A percentile compares a stretch with the other conserved stretches of the same genome.
Evolutionary conservation across 2,888 invertebrate species (phyloP).

Genomic region (Branchellion lobata): DNA sequence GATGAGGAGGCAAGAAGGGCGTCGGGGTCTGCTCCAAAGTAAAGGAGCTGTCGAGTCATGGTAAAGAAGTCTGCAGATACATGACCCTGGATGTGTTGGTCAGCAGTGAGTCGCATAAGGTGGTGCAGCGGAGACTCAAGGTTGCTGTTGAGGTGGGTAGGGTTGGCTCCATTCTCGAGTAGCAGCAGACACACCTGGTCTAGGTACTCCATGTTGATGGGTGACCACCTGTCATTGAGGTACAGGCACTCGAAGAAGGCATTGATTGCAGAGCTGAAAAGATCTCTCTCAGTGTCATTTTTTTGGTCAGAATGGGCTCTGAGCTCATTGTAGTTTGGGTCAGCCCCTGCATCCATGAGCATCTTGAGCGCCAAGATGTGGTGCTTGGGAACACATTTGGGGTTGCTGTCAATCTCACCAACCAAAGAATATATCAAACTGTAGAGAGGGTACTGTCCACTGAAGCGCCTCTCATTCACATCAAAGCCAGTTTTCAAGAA

Average conservation of each 20-base stretch:
- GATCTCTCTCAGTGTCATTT: conserved; percentile 51
- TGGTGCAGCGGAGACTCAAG: conserved; percentile 50
- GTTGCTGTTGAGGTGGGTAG: conserved; percentile 52
- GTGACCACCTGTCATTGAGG: conserved; percentile 50
- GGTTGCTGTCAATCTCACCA: conserved; percentile 54
- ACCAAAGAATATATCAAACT: conserved; percentile 55
- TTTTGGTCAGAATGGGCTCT: not conserved
- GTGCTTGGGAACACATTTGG: conserved; percentile 49
- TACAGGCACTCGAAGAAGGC: conserved; percentile 54
- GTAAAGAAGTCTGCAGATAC: conserved; percentile 50
- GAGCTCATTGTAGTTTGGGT: conserved; percentile 57
- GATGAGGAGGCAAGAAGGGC: not conserved
- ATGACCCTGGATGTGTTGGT: conserved; percentile 54
- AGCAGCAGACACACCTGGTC: conserved; percentile 49
- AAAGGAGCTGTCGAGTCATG: conserved; percentile 53
- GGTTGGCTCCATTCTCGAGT: conserved; percentile 54
- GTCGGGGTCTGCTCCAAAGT: conserved; percentile 55
- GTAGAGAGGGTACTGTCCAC: conserved; percentile 57
- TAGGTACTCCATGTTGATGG: conserved; percentile 33
- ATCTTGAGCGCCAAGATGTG: conserved; percentile 54
- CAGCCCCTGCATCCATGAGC: conserved; percentile 55
- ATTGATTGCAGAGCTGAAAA: conserved; percentile 56
- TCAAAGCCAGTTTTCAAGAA: conserved; percentile 55
- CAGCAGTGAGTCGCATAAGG: conserved; percentile 51
- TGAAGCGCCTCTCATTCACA: conserved; percentile 54